Base-by-base conservation (phyloP, 2,113 vertebrate genomes). In the Percina caprodes region DNA sequence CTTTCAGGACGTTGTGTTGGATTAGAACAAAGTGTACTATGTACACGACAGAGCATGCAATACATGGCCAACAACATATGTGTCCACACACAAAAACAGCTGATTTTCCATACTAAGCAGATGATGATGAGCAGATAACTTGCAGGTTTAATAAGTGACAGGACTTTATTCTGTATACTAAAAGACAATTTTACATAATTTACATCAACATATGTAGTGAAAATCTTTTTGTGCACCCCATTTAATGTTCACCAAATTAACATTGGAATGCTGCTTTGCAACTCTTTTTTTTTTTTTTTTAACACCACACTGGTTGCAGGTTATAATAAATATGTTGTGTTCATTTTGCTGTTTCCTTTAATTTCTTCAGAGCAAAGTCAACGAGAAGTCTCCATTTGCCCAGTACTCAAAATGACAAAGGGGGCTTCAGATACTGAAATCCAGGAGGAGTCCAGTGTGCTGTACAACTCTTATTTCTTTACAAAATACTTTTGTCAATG, bases 321-420 rank as follows among this genome's bases (percentile, higher is more conserved):
- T 49, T 33, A 5, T 23, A 18, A 19, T 55, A 6, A 51, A 26
- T 39, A 35, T 58, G 11, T 55, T 19, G 18, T 52, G 26, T 60
- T 56, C n/a, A 8, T 54, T 65, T n/a, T 83, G 2, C 19, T 69
- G 10, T 80, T 59, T 78, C 2, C 30, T 71, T 78, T 80, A 4
- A n/a, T 62, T 18, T 49, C 77, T 84, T 19, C 73, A 97, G 95
- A 87, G 84, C 39, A 93, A 93, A 15, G 83, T 96, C 77, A 91
- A 60, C 0, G 96, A 96, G 83, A 83, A 67, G 5, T 93, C 93
- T 68, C 92, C 95, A 0, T 85, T 94, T 39, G 93, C 95, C 5
- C 92, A 70, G 1, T 88, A 87, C n/a, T 79, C 92, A 0, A 95
- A 95, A 87, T 95, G 86, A 93, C 45, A 49, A n/a, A 68, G 13